Base-by-base conservation (phyloP, 2,113 vertebrate species). In the Rafetus swinhoei region DNA sequence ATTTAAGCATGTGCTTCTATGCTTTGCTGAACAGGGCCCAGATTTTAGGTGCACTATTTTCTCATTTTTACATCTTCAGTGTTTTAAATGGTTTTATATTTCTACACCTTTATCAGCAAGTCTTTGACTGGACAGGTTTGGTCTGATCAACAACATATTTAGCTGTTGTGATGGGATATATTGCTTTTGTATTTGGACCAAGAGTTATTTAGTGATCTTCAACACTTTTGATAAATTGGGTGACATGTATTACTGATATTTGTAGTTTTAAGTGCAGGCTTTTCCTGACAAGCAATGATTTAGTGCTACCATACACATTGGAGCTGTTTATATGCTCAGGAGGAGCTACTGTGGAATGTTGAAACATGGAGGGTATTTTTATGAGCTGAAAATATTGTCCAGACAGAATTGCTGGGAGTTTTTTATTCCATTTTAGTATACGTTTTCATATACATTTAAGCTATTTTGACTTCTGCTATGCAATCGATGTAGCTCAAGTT, bases 31-130 rank as follows among this genome's bases (percentile, higher is more conserved):
- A 54, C 7, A 74, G 32, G 12, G 11, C 2, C 0, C 22, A 0
- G 52, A 53, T 50, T 82, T 84, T 82, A 62, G 24, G n/a, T 45
- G 76, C 53, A 21, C 59, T 24, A 15, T 12, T 22, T 27, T 65
- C 25, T 82, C 54, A 22, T 10, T 60, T 82, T 89, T 55, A 10
- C 2, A 6, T 13, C 3, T 72, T 90, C 45, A 53, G 53, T 5
- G 3, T 32, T 85, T 95, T 86, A 81, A 93, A 92, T 82, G 95
- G 72, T 90, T 93, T 90, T 24, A 35, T 88, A 57, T 2, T 94
- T 95, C 89, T 90, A 21, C 4, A 25, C 2, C n/a, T 81, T 24
- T 45, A 57, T 83, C 24, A 85, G 53, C 8, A 87, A 52, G 21
- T 81, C 69, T 85, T 45, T 69, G 32, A 87, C 32, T 39, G 18